Evolutionary conservation across 2,113 vertebrate genomes (phyloP).

Genomic region (Ailuropoda melanoleuca): DNA sequence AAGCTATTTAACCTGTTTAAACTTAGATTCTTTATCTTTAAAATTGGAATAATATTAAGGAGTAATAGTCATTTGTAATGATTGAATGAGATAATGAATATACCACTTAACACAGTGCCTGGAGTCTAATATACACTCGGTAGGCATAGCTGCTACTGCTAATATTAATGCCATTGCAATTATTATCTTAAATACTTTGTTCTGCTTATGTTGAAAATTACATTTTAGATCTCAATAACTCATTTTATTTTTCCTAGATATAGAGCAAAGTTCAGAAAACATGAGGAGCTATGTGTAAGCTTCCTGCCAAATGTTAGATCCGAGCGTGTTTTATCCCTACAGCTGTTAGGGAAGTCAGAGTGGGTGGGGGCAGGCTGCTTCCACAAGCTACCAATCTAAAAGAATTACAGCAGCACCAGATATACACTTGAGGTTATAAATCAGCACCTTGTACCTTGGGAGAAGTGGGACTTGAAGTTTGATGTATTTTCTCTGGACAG

Average conservation of each 20-base stretch:
- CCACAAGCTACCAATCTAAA: not conserved
- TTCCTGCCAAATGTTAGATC: not conserved
- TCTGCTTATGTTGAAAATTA: not conserved
- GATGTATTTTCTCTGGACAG: not conserved
- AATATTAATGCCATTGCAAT: not conserved
- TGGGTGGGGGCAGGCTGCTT: not conserved
- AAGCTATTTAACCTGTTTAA: not conserved
- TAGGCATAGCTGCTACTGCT: not conserved
- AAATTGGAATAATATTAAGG: not conserved
- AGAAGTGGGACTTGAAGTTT: not conserved
- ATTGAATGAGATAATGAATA: not conserved
- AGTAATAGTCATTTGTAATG: not conserved
- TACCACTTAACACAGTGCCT: not conserved
- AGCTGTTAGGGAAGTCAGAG: not conserved
- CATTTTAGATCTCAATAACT: not conserved
- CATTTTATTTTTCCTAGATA: not conserved
- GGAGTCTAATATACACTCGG: not conserved
- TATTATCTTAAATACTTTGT: not conserved
- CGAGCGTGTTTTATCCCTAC: not conserved
- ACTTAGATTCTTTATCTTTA: not conserved
- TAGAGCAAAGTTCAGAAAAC: not conserved
- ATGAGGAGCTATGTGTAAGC: not conserved
- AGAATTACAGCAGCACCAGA: not conserved
- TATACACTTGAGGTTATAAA: not conserved
- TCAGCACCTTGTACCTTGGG: not conserved